Percentiles rank a stretch among this genome's conserved stretches.
These are phyloP conservation scores for Barnardius zonarius DNA, from an alignment of 2,113 vertebrate species.

Conservation along the genomic window DNA sequence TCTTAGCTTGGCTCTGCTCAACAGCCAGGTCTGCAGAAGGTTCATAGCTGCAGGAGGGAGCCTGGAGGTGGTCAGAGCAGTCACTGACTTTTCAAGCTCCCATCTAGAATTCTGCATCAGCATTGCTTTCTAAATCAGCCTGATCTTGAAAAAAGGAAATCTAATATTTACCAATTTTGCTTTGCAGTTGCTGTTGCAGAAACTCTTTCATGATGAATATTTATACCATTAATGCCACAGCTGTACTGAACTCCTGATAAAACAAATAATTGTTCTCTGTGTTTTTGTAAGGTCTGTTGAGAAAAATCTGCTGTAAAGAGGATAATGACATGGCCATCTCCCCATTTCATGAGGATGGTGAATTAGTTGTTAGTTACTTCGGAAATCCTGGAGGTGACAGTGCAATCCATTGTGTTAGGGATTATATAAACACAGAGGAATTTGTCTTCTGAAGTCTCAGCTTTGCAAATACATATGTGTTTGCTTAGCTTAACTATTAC, in stretches of 20 bases:
- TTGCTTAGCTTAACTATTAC: not conserved
- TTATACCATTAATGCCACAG: not conserved
- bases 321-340: fast-evolving
- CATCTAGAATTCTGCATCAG: not conserved
- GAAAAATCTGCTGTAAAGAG: not conserved
- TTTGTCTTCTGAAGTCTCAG: not conserved
- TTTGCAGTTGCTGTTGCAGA: not conserved
- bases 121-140: not conserved
- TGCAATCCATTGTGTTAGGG: not conserved
- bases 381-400: not conserved
- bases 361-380: not conserved
- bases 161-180: not conserved
- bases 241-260: not conserved
- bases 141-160: not conserved
- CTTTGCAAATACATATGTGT: not conserved
- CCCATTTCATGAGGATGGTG: not conserved
- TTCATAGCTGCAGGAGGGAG: not conserved
- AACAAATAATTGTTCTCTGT: not conserved
- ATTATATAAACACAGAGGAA: not conserved
- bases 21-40: not conserved
- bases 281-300: not conserved
- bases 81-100: not conserved
- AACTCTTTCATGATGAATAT: not conserved
- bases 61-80: not conserved
- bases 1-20: not conserved